Conservation (phyloP, 2,113 vertebrate species). For the Corythoichthys intestinalis region DNA sequence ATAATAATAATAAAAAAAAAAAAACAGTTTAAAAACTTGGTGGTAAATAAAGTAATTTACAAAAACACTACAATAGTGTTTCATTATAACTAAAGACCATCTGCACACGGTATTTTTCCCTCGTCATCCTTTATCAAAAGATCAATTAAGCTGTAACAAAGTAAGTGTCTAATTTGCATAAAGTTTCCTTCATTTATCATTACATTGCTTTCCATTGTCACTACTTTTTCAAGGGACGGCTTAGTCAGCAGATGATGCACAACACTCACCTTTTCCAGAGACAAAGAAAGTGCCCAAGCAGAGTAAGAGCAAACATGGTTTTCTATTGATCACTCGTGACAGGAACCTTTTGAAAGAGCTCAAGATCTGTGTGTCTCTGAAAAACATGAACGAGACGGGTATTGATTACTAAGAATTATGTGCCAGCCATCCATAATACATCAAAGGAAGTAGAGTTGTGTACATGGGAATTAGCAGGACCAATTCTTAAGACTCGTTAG, state of each 20-base stretch:
- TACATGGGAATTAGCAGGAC: slow-evolving; percentile 9
- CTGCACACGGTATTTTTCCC: slow-evolving; percentile 17
- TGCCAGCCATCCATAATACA: slow-evolving; percentile 39
- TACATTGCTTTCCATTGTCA: slow-evolving; percentile 48
- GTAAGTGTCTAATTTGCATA: slow-evolving; percentile 48
- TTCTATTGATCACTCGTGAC: slow-evolving; percentile 58
- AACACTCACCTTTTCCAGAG: slow-evolving; percentile 40
- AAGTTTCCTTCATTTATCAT: slow-evolving; percentile 34
- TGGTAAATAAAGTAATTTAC: slow-evolving; percentile 6
- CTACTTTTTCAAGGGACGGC: slow-evolving; percentile 36
- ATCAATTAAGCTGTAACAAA: slow-evolving; percentile 53
- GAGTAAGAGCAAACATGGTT: slow-evolving; percentile 46
- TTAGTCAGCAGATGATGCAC: slow-evolving; percentile 60
- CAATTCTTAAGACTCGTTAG: slow-evolving; percentile 11
- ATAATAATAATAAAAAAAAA: neutral
- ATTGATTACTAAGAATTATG: slow-evolving; percentile 55
- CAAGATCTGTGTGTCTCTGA: slow-evolving; percentile 35
- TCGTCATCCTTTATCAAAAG: slow-evolving; percentile 35
- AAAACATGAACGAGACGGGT: slow-evolving; percentile 33
- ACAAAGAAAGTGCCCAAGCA: slow-evolving; percentile 42
- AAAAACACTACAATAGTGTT: slow-evolving; percentile 23
- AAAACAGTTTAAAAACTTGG: neutral
- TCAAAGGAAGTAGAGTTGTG: slow-evolving; percentile 18
- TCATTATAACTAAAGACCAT: slow-evolving; percentile 12
- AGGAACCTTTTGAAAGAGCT: slow-evolving; percentile 46